These are phyloP conservation scores for Sebastes oblongus DNA, from an alignment of 2,797 vertebrate species.

Conservation along the genomic window DNA sequence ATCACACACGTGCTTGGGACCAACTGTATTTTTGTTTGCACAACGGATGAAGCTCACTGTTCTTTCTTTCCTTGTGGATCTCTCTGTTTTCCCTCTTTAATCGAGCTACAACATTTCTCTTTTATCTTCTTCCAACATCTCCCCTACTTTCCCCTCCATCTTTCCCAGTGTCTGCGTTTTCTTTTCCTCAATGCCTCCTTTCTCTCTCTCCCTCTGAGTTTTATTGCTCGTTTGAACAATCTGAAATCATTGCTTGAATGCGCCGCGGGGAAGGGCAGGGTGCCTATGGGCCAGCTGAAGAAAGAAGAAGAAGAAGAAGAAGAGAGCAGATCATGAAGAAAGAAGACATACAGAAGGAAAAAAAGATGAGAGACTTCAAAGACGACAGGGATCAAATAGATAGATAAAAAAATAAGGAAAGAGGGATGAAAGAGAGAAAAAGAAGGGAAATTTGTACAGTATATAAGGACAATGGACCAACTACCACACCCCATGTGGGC, in stretches of 20 bases:
- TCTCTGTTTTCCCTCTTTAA: conserved; percentile 14
- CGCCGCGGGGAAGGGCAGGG: conserved; percentile 53
- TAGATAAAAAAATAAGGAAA: neutral
- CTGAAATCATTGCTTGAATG: conserved; percentile 44
- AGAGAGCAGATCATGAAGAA: neutral
- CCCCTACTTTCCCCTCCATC: conserved; percentile 23
- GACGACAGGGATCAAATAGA: neutral
- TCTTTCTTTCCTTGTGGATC: neutral
- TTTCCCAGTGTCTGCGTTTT: neutral
- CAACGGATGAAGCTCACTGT: conserved; percentile 17
- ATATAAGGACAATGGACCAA: conserved; percentile 37
- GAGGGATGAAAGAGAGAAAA: neutral
- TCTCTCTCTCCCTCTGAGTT: conserved; percentile 37
- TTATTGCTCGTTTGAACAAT: conserved; percentile 49
- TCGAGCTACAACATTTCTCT: neutral
- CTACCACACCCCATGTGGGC: conserved; percentile 58
- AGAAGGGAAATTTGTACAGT: neutral
- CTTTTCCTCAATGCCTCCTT: conserved; percentile 17
- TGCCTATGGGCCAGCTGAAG: conserved; percentile 37
- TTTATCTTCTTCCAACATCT: conserved; percentile 39
- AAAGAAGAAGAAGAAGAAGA: conserved; percentile 4
- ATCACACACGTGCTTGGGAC: neutral
- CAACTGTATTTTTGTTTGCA: conserved; percentile 57
- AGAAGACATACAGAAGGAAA: conserved; percentile 4
- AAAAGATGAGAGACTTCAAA: neutral